phyloP scores from a whole-genome alignment of 2,888 invertebrate species.

The Dioctria linearis region DNA sequence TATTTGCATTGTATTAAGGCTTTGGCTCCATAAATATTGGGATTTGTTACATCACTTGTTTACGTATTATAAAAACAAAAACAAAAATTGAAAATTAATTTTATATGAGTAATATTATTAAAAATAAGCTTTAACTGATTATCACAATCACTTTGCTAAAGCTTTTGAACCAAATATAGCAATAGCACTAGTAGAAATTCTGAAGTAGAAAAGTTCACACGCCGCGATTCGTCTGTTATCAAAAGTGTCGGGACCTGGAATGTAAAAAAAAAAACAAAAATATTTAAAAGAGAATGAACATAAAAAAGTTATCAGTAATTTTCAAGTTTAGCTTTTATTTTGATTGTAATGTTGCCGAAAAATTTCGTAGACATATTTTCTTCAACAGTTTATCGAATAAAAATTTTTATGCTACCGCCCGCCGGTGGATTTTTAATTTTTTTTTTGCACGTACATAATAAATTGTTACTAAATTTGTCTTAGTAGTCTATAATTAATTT shows the following conservation, averaged over 20 bases:
- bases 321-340: conserved; percentile 31
- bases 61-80: conserved; percentile 31
- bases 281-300: neutral
- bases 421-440: no score
- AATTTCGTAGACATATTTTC: no score
- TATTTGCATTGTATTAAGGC: neutral
- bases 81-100: conserved; percentile 1
- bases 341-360: neutral
- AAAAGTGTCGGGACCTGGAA: conserved; percentile 27
- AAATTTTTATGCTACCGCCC: no score
- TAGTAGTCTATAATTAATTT: no score
- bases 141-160: neutral
- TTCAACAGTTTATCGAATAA: no score
- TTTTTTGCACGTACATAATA: no score
- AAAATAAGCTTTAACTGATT: conserved; percentile 22
- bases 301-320: conserved; percentile 7
- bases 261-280: conserved; percentile 26
- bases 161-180: conserved; percentile 15
- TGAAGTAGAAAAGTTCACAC: conserved; percentile 38
- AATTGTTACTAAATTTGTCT: no score
- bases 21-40: neutral
- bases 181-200: neutral
- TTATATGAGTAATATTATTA: conserved; percentile 23
- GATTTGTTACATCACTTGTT: conserved; percentile 42
- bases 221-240: conserved; percentile 26